A percentile compares a stretch with the other conserved stretches of the same genome.
These are phyloP conservation scores for Urechis unicinctus DNA, from an alignment of 2,888 invertebrate species.

Conservation along the genomic window DNA sequence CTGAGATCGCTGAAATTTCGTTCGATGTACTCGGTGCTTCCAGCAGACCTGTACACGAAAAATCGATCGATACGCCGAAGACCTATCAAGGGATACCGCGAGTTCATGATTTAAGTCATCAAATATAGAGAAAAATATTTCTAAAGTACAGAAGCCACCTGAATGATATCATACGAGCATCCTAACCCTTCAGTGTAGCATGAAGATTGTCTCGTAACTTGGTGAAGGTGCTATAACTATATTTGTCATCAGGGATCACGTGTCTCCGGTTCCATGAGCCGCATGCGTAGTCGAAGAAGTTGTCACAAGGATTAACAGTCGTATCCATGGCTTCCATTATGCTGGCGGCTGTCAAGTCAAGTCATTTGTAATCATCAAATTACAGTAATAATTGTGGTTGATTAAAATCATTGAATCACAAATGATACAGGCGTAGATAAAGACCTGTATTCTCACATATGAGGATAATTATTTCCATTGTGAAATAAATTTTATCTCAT, in stretches of 20 bases:
- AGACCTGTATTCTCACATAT: no score
- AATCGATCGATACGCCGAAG: no score
- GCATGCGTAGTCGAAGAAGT: constrained; percentile 81
- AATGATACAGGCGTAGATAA: no score
- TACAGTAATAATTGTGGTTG: no score
- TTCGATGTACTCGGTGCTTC: constrained; percentile 51
- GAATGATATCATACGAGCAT: not conserved
- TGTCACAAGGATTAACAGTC: constrained; percentile 69
- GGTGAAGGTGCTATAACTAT: constrained; percentile 78
- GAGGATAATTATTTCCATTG: no score
- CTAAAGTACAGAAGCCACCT: not conserved
- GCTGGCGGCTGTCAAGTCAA: constrained; percentile 68
- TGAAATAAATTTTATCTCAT: no score
- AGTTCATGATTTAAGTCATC: not conserved
- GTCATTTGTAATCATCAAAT: no score
- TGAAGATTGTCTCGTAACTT: constrained; percentile 72
- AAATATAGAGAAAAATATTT: no score
- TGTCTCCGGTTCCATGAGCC: constrained; percentile 82
- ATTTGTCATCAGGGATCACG: constrained; percentile 76
- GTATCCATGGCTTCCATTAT: constrained; percentile 74
- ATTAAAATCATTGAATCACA: no score
- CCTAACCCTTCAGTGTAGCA: constrained; percentile 18
- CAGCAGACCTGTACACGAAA: constrained; percentile 57
- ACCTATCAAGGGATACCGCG: not conserved
- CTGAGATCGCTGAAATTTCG: constrained; percentile 49